Evolutionary conservation across 1,140 invertebrate species (phyloP).

Genomic region (Neodiprion virginianus): DNA sequence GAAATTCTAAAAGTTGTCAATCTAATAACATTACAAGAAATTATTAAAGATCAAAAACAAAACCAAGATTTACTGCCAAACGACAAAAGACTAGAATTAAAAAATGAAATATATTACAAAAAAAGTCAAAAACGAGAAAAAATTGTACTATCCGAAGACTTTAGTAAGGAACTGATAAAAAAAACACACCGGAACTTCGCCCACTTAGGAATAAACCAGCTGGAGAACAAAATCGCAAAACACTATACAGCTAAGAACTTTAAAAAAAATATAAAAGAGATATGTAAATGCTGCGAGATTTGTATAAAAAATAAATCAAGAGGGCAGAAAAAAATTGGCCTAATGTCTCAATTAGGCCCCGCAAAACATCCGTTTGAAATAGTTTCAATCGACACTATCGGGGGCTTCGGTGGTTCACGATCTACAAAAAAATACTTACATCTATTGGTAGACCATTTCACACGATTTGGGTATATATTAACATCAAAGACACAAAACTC

Average conservation of each 20-base stretch:
- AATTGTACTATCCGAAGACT: conserved; percentile 30
- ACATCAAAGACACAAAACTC: conserved; percentile 14
- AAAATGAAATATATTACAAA: conserved; percentile 25
- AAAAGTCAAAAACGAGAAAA: conserved; percentile 29
- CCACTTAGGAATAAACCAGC: conserved; percentile 26
- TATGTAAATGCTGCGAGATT: conserved; percentile 24
- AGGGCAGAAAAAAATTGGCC: not conserved
- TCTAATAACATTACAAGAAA: not conserved
- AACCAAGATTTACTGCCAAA: too few species aligned
- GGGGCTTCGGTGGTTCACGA: conserved; percentile 10
- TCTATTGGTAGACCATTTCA: conserved; percentile 26
- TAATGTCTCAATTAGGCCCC: conserved; percentile 12
- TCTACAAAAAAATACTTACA: conserved; percentile 27
- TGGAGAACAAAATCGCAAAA: conserved; percentile 11
- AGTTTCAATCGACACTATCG: conserved; percentile 25
- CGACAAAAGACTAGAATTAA: not conserved
- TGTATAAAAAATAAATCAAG: conserved; percentile 19
- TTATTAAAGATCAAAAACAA: not conserved
- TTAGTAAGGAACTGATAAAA: conserved; percentile 14
- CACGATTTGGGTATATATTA: conserved; percentile 25
- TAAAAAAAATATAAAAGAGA: conserved; percentile 18
- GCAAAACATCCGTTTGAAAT: conserved; percentile 19
- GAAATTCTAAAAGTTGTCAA: not conserved
- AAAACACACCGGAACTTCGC: conserved; percentile 18
- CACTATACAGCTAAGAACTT: conserved; percentile 12